These are phyloP conservation scores for Ctenopoma multispine DNA, from an alignment of 2,797 vertebrate genomes.

Conservation along the genomic window DNA sequence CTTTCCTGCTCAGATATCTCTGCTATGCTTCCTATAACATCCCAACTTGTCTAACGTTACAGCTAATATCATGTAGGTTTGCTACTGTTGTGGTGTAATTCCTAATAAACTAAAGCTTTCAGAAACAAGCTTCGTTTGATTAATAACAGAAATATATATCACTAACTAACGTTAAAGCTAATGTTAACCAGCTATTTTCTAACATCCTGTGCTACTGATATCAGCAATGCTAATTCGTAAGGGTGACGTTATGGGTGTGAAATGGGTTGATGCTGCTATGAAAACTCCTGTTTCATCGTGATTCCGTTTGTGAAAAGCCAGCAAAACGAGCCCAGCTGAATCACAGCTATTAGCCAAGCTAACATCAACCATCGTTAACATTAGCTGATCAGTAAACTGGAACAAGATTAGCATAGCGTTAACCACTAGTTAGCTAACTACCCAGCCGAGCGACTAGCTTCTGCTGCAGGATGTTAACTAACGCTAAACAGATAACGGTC, in stretches of 20 bases:
- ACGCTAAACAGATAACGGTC: slow-evolving; percentile 50
- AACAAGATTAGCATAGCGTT: slow-evolving; percentile 38
- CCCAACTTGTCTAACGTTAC: not conserved
- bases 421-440: slow-evolving; percentile 37
- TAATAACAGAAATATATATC: not conserved
- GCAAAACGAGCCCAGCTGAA: not conserved
- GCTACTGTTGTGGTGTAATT: not conserved
- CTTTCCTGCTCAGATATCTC: slow-evolving; percentile 36
- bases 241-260: slow-evolving; percentile 31
- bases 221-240: slow-evolving; percentile 21
- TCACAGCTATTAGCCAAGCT: not conserved
- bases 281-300: rapidly evolving
- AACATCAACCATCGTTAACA: not conserved
- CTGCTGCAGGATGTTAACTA: slow-evolving; percentile 58
- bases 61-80: not conserved
- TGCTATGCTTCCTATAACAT: slow-evolving; percentile 10
- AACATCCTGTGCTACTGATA: not conserved
- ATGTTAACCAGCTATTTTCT: not conserved
- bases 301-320: not conserved
- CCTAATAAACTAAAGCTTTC: not conserved
- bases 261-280: not conserved
- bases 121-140: slow-evolving; percentile 7
- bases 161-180: not conserved
- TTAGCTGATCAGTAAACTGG: slow-evolving; percentile 13
- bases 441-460: slow-evolving; percentile 30